Conservation (phyloP, 1,140 invertebrate species). For the Steinernema khuongi region DNA sequence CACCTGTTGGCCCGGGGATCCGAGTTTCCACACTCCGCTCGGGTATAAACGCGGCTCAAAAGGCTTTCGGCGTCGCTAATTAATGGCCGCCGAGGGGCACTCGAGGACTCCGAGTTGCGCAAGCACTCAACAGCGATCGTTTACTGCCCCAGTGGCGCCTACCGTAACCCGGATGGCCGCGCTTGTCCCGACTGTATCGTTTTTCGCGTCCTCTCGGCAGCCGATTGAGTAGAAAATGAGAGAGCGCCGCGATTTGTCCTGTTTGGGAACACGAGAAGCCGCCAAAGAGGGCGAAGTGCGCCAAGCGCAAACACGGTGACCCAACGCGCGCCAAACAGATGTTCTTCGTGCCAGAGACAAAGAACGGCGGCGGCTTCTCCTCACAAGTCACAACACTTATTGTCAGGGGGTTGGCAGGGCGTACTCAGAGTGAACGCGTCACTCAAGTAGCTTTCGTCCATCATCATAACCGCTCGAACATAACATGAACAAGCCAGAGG, state of each 20-base stretch:
- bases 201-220: conserved; percentile 11
- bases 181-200: conserved; percentile 5
- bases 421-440: too few species aligned
- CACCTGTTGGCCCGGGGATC: not conserved
- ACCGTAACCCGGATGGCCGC: not conserved
- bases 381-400: too few species aligned
- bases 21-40: not conserved
- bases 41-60: not conserved
- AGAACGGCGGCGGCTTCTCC: too few species aligned
- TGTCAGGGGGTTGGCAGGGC: too few species aligned
- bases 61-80: conserved; percentile 7
- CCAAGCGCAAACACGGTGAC: not conserved
- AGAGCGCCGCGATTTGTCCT: not conserved
- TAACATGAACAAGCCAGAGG: too few species aligned
- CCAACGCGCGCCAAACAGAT: conserved; percentile 4
- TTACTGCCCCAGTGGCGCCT: not conserved
- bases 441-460: too few species aligned
- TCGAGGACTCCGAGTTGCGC: not conserved
- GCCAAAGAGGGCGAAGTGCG: conserved; percentile 9
- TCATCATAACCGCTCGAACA: too few species aligned
- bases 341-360: not conserved
- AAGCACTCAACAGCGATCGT: not conserved
- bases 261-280: conserved; percentile 4
- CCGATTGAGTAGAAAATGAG: conserved; percentile 12
- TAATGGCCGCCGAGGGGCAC: not conserved